A percentile compares a stretch with the other conserved stretches of the same genome.
Conservation (phyloP, 2,888 invertebrate genomes). For the Cepaea hortensis region DNA sequence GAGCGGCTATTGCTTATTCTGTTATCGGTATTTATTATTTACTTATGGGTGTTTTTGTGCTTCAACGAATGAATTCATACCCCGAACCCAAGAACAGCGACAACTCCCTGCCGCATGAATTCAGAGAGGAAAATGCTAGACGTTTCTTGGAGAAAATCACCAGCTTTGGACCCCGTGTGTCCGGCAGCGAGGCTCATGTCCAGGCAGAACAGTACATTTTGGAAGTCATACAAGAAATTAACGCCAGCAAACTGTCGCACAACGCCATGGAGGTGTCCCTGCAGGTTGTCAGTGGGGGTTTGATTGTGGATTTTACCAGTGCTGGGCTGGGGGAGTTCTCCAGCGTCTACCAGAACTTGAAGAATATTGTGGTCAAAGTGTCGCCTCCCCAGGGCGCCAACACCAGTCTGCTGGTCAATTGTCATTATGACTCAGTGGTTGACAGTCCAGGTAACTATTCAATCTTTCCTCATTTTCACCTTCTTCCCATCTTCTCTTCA, state of each 20-base stretch:
- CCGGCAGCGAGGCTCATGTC: constrained; percentile 88
- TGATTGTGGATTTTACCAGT: constrained; percentile 84
- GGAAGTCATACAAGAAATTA: constrained; percentile 72
- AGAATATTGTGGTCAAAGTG: constrained; percentile 86
- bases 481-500: too few relatives aligned
- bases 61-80: constrained; percentile 57
- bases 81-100: constrained; percentile 60
- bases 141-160: constrained; percentile 81
- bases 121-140: constrained; percentile 84
- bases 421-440: constrained; percentile 92
- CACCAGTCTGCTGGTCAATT: constrained; percentile 86
- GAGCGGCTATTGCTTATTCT: constrained; percentile 28
- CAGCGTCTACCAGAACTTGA: constrained; percentile 85
- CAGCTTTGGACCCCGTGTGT: constrained; percentile 83
- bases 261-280: constrained; percentile 79
- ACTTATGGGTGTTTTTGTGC: constrained; percentile 53
- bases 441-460: constrained; percentile 88
- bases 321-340: constrained; percentile 84
- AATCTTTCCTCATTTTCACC: too few relatives aligned
- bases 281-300: constrained; percentile 85
- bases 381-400: constrained; percentile 77
- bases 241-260: constrained; percentile 60
- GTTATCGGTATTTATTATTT: constrained; percentile 32
- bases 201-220: constrained; percentile 76
- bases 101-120: constrained; percentile 68